These are phyloP conservation scores for Drosophila ambigua DNA, from an alignment of 1,140 invertebrate genomes.

Conservation along the genomic window DNA sequence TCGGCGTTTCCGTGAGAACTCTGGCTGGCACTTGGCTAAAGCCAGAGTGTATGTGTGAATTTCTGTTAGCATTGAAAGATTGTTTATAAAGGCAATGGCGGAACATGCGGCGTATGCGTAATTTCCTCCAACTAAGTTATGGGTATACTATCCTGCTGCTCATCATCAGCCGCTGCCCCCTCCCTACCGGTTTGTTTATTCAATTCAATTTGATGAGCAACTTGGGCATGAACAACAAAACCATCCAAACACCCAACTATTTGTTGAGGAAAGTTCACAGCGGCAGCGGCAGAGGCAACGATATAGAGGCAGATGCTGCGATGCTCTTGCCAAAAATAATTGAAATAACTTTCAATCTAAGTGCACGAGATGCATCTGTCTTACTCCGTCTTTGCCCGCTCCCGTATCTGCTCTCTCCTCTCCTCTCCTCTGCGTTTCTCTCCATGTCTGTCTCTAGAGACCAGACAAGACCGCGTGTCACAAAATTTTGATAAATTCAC, in stretches of 20 bases:
- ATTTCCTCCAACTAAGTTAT: slow-evolving; percentile 62
- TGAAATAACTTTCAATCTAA: slow-evolving; percentile 71
- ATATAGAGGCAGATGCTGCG: background rate
- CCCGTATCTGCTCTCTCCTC: slow-evolving; percentile 15
- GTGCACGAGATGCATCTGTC: slow-evolving; percentile 43
- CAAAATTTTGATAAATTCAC: slow-evolving; percentile 73
- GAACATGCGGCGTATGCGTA: slow-evolving; percentile 72
- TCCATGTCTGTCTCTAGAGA: slow-evolving; percentile 34
- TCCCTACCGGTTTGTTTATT: slow-evolving; percentile 25
- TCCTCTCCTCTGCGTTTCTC: slow-evolving; percentile 8
- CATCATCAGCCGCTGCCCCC: slow-evolving; percentile 12
- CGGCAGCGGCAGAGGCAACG: slow-evolving; percentile 13
- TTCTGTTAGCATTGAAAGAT: slow-evolving; percentile 52
- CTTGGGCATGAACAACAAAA: slow-evolving; percentile 52
- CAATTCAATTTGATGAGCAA: slow-evolving; percentile 52
- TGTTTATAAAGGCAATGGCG: slow-evolving; percentile 49
- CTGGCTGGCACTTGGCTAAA: slow-evolving; percentile 33
- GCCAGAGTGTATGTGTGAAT: background rate
- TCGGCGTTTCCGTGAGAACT: slow-evolving; percentile 12
- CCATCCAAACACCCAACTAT: slow-evolving; percentile 31
- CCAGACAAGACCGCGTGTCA: slow-evolving; percentile 59
- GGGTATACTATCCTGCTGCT: slow-evolving; percentile 20
- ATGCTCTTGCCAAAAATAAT: slow-evolving; percentile 68
- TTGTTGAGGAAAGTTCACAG: slow-evolving; percentile 55
- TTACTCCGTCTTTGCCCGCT: background rate